Percentiles rank a stretch among this genome's conserved stretches.
These are phyloP conservation scores for Danio jaintianensis DNA, from an alignment of 2,797 vertebrate genomes.

Conservation along the genomic window DNA sequence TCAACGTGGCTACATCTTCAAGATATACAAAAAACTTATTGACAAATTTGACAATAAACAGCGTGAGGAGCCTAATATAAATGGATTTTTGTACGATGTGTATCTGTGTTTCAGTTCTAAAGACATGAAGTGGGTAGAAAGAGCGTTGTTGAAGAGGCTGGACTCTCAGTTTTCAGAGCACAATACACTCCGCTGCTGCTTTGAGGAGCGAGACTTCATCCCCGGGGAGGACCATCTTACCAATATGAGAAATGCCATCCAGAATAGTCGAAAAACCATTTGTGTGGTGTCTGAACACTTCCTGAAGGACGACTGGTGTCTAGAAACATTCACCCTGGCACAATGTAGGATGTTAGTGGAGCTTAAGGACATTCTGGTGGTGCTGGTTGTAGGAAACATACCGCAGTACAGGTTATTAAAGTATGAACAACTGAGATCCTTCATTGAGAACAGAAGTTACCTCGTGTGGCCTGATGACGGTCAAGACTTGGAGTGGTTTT, in stretches of 20 bases:
- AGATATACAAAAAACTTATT: slow-evolving; percentile 77
- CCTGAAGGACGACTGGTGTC: slow-evolving; percentile 90
- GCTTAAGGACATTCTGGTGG: slow-evolving; percentile 78
- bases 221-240: slow-evolving; percentile 85
- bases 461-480: slow-evolving; percentile 88
- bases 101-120: slow-evolving; percentile 87
- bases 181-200: slow-evolving; percentile 85
- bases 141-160: slow-evolving; percentile 81
- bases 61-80: not conserved
- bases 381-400: slow-evolving; percentile 87
- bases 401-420: slow-evolving; percentile 83
- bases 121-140: slow-evolving; percentile 89
- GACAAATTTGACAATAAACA: slow-evolving; percentile 66
- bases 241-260: slow-evolving; percentile 88
- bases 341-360: slow-evolving; percentile 83
- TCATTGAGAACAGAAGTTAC: slow-evolving; percentile 81
- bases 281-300: slow-evolving; percentile 89
- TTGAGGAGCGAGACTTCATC: slow-evolving; percentile 92
- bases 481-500: slow-evolving; percentile 90
- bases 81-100: slow-evolving; percentile 77
- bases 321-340: slow-evolving; percentile 87
- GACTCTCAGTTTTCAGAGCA: slow-evolving; percentile 84
- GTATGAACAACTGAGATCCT: slow-evolving; percentile 76
- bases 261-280: slow-evolving; percentile 85
- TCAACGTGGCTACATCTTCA: slow-evolving; percentile 80